Conservation (phyloP, 2,888 invertebrate genomes). For the Netelia inedita region DNA sequence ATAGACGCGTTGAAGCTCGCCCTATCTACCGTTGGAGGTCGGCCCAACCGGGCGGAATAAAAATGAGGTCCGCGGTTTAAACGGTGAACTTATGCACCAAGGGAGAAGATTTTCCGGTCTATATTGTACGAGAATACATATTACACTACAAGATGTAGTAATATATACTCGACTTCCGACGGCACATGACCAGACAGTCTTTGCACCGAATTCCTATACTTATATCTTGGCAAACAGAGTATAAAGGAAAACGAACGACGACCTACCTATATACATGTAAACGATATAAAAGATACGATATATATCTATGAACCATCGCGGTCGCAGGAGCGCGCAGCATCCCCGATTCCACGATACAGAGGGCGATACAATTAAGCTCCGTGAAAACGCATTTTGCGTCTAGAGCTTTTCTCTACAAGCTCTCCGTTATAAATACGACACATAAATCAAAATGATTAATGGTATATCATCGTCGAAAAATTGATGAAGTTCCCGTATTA, state of each 20-base stretch:
- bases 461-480: no score
- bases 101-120: slow-evolving; percentile 18
- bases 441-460: no score
- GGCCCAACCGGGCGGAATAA: slow-evolving; percentile 7
- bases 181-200: not conserved
- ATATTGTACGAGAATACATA: not conserved
- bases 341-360: no score
- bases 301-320: no score
- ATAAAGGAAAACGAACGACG: not conserved
- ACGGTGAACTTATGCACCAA: slow-evolving; percentile 18
- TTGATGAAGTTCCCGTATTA: no score
- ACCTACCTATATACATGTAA: not conserved
- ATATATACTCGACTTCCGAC: slow-evolving; percentile 1
- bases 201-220: not conserved
- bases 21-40: slow-evolving; percentile 29
- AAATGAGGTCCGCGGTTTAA: slow-evolving; percentile 37
- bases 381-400: no score
- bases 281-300: no score
- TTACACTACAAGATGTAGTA: slow-evolving; percentile 12
- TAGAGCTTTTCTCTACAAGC: no score
- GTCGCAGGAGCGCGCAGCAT: no score
- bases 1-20: slow-evolving; percentile 30
- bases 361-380: no score
- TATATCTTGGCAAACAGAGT: slow-evolving; percentile 40
- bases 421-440: no score